Conservation (phyloP, 2,888 invertebrate genomes). For the Drosophila anomelani region DNA sequence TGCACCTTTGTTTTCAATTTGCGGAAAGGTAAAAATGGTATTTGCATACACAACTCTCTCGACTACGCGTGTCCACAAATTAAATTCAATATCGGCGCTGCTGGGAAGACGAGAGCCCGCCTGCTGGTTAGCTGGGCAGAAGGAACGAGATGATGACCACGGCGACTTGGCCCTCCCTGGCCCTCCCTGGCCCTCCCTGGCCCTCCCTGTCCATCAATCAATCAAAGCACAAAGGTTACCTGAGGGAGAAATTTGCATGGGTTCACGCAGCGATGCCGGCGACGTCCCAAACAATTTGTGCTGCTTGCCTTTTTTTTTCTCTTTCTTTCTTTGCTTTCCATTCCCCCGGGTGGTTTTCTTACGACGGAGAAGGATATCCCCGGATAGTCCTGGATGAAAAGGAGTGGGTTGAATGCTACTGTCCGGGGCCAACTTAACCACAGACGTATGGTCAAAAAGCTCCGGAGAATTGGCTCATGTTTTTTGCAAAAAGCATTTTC, state of each 20-base stretch:
- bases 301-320: slow-evolving; percentile 40
- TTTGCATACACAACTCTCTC: slow-evolving; percentile 64
- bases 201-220: slow-evolving; percentile 70
- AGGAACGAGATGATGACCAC: slow-evolving; percentile 49
- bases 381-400: slow-evolving; percentile 17
- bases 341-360: slow-evolving; percentile 40
- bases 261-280: slow-evolving; percentile 61
- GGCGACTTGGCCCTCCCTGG: slow-evolving; percentile 30
- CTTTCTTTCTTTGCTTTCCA: slow-evolving; percentile 4
- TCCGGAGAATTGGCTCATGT: slow-evolving; percentile 73
- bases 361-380: slow-evolving; percentile 3
- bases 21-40: slow-evolving; percentile 32
- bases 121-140: background rate
- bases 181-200: slow-evolving; percentile 19
- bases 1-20: slow-evolving; percentile 46
- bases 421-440: slow-evolving; percentile 69
- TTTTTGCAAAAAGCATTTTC: slow-evolving; percentile 52
- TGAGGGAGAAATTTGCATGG: slow-evolving; percentile 79
- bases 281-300: slow-evolving; percentile 74
- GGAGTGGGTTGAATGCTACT: slow-evolving; percentile 50
- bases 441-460: slow-evolving; percentile 77
- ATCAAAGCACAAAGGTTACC: slow-evolving; percentile 79
- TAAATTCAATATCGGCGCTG: slow-evolving; percentile 73
- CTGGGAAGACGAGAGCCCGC: slow-evolving; percentile 2
- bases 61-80: slow-evolving; percentile 72